Conservation (phyloP, 1,140 invertebrate species). For the Nasonia giraulti region DNA sequence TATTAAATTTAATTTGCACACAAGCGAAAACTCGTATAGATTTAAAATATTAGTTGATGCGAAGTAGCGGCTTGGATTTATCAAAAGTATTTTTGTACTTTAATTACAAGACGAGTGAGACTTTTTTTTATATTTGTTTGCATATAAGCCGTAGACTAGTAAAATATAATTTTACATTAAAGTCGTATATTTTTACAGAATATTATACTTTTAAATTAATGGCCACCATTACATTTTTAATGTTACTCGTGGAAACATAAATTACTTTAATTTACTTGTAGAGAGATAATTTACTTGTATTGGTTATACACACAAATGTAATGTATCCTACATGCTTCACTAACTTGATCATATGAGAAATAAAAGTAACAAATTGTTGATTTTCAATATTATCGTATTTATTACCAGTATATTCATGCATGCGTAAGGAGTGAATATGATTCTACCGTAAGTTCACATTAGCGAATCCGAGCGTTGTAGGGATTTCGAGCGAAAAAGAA, state of each 20-base stretch:
- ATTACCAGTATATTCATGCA: neutral
- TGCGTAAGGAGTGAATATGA: neutral
- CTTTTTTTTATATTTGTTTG: neutral
- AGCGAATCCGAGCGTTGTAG: neutral
- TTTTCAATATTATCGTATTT: neutral
- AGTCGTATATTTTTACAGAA: neutral
- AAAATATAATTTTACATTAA: neutral
- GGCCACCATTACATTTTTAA: neutral
- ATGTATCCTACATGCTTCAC: neutral
- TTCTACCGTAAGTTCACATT: constrained; percentile 26
- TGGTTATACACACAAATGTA: neutral
- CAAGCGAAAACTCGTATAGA: neutral
- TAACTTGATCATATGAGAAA: neutral
- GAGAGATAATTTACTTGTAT: neutral
- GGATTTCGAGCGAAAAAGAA: neutral
- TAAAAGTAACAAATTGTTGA: neutral
- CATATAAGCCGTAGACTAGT: neutral
- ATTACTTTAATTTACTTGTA: neutral
- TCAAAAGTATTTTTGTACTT: neutral
- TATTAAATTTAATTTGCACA: neutral
- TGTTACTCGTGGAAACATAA: neutral
- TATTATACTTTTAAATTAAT: neutral
- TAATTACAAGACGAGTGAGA: neutral
- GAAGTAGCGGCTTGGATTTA: neutral
- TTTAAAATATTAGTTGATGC: neutral